A percentile compares a stretch with the other conserved stretches of the same genome.
phyloP scores from a whole-genome alignment of 35 echinoderm and acorn worm species.

The Amphiura filiformis region DNA sequence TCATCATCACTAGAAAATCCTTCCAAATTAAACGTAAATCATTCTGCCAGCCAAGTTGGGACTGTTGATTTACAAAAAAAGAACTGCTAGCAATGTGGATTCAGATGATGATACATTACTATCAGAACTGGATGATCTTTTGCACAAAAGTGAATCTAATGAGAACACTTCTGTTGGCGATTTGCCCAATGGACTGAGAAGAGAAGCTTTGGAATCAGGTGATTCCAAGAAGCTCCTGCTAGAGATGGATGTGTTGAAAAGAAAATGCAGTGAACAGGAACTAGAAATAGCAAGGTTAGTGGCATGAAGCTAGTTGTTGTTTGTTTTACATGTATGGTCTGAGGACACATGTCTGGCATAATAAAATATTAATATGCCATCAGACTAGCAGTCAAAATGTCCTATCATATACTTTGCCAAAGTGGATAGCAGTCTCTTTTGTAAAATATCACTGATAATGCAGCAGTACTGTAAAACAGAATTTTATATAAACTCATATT shows the following conservation, averaged over 20 bases:
- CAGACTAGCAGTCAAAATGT: no score
- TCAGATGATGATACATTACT: constrained; percentile 1
- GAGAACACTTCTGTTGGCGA: background rate
- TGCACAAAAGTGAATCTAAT: background rate
- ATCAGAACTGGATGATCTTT: constrained; percentile 3
- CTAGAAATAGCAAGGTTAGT: background rate
- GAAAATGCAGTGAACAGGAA: background rate
- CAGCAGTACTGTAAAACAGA: no score
- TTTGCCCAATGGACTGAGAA: background rate
- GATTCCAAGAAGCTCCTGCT: background rate
- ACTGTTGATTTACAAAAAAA: background rate
- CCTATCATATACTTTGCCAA: no score
- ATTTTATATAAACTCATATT: no score
- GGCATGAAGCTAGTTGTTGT: no score
- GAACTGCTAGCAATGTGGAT: background rate
- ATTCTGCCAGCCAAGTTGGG: background rate
- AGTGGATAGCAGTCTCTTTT: no score
- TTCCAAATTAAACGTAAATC: background rate
- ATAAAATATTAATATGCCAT: no score
- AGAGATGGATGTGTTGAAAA: background rate
- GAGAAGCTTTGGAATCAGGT: background rate
- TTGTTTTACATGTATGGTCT: no score
- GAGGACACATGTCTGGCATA: no score
- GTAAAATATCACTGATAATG: no score
- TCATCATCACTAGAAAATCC: background rate